Evolutionary conservation across 2,797 vertebrate species (phyloP), one percentile per base, ranked within the genome.

Genomic region (Enteromius thamalakanensis): DNA sequence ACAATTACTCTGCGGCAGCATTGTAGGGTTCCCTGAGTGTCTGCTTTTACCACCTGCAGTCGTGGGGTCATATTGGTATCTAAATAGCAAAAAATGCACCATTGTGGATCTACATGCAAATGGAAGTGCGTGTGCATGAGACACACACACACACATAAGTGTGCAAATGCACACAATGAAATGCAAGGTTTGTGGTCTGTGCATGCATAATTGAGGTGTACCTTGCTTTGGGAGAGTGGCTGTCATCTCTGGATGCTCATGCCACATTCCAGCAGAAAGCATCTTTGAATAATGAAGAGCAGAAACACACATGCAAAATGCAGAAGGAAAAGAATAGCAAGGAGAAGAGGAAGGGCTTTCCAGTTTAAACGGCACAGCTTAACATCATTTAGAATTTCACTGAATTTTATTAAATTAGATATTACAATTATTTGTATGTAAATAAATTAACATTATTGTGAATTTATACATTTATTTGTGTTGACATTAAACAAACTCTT

Each of bases 271-370:
- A 92, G 91, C 89, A 92, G 92, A 94, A 94, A 93, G 93, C 90
- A 92, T 91, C 91, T 93, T 91, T 95, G 92, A 94, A 95, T 95
- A 95, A 95, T 95, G 93, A 95, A 95, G 93, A 93, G 92, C 93
- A 92, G 92, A 92, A 92, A 94, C 92, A 94, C 91, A 91, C 92
- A 94, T 95, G 93, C 93, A 94, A 94, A 95, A 94, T 94, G 93
- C 93, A 94, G 89, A 90, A 93, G 92, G 92, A 94, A 88, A 89
- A 92, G 92, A 92, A 68, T 92, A 15, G 80, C 11, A 42, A 89
- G 92, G 88, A 86, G 82, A 89, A 90, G 89, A 51, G 32, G 29
- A 51, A 42, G 9, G 40, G 60, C 21, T 67, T 55, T 76, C 9
- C 70, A n/a, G 14, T 64, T 77, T 77, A 77, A 77, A 47, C 26